Evolutionary conservation across 2,888 invertebrate species (phyloP).

Genomic region (Cephus nigrinus): DNA sequence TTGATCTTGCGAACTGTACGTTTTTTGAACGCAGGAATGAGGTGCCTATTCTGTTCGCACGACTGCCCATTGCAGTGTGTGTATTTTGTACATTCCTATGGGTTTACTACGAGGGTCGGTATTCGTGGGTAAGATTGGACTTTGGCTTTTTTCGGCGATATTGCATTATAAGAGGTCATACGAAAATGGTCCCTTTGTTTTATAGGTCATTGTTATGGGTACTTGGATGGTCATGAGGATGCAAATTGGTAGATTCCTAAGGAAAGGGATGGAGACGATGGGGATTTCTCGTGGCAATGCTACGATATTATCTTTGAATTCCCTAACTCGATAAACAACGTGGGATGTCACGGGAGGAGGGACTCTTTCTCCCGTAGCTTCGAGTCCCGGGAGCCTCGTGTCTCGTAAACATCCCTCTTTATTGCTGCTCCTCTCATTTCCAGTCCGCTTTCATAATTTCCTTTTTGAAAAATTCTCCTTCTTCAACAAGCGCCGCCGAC

Average conservation of each 20-base stretch:
- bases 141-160: background rate
- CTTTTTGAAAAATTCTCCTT: conserved; percentile 51
- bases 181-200: background rate
- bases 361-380: conserved; percentile 19
- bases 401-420: conserved; percentile 65
- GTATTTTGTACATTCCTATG: background rate
- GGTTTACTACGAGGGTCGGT: background rate
- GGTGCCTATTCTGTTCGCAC: background rate
- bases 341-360: conserved; percentile 52
- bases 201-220: background rate
- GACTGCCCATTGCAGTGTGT: background rate
- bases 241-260: background rate
- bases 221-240: background rate
- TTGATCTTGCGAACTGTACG: background rate
- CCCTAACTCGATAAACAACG: conserved; percentile 58
- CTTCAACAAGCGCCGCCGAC: conserved; percentile 7
- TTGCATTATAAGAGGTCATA: background rate
- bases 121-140: background rate
- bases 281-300: conserved; percentile 22
- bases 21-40: background rate
- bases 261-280: background rate
- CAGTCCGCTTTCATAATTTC: conserved; percentile 60
- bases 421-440: conserved; percentile 60
- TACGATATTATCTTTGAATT: conserved; percentile 51
- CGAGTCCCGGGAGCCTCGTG: conserved; percentile 49